Evolutionary conservation across 2,888 invertebrate genomes (phyloP).

Genomic region (Leucoma salicis): DNA sequence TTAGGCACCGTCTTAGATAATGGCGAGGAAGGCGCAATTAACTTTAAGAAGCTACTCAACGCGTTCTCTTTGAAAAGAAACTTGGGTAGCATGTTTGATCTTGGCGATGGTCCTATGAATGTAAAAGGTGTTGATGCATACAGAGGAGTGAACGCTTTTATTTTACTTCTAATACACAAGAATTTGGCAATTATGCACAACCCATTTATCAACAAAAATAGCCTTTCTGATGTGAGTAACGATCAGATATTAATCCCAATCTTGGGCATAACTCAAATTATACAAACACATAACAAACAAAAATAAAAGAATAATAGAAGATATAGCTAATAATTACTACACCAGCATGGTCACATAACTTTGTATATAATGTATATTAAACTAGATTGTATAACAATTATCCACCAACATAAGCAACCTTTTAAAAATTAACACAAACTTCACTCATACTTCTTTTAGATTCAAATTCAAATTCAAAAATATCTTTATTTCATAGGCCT

Average conservation of each 20-base stretch:
- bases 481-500: too few species aligned
- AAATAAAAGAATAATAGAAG: too few species aligned
- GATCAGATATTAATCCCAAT: neutral
- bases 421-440: too few species aligned
- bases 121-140: constrained; percentile 79
- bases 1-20: constrained; percentile 71
- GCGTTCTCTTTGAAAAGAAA: constrained; percentile 79
- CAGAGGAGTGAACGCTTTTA: constrained; percentile 79
- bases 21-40: constrained; percentile 65
- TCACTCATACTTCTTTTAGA: too few species aligned
- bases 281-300: too few species aligned
- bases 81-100: constrained; percentile 63
- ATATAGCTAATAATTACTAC: too few species aligned
- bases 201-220: constrained; percentile 81
- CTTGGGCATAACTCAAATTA: too few species aligned
- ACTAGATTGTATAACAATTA: too few species aligned
- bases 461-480: too few species aligned
- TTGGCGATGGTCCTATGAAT: constrained; percentile 59
- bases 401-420: too few species aligned
- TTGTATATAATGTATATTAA: too few species aligned
- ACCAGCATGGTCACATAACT: too few species aligned
- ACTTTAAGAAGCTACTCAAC: constrained; percentile 73
- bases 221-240: constrained; percentile 74
- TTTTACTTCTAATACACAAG: constrained; percentile 80
- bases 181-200: constrained; percentile 82